Base-by-base conservation (phyloP, 2,113 vertebrate species). In the Falco punctatus region DNA sequence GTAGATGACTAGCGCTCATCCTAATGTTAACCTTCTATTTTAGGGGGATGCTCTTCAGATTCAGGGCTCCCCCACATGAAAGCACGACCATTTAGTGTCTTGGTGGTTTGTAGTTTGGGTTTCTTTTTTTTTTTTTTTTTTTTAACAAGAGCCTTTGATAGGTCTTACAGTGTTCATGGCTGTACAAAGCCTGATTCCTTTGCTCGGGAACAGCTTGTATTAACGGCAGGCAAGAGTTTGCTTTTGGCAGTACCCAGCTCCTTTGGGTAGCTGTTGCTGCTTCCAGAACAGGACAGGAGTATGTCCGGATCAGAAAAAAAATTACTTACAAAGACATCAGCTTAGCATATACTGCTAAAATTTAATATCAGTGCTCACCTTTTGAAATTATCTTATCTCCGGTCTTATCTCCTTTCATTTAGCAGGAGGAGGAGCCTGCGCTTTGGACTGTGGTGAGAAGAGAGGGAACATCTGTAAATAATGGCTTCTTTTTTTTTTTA, bases 401-500 rank as follows among this genome's bases (percentile, higher is more conserved):
- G 1, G 21, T 83, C 73, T 73, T 72, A 77, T 16, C 58, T 88
- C 58, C 48, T 91, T 71, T 91, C 75, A 69, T 77, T 81, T 82
- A 81, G 40, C 81, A 84, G 27, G 24, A 93, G 62, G 49, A 86
- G 77, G 48, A 89, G 24, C 59, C 81, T 87, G n/a, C 6, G 2
- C 66, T 92, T 66, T n/a, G 33, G 78, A 84, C 62, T 71, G 70
- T 54, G 32, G 44, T 75, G 66, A 80, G 84, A 86, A 83, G 74
- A 94, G 61, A 91, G 46, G 30, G 81, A 97, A 97, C 91, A 95
- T 96, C 95, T 96, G 94, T 91, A 96, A 94, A 92, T 90, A 95
- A 92, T 95, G 94, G 51, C 10, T 35, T 24, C 48, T 66, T 67
- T 72, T 80, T 82, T 81, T 81, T 79, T 85, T 70, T 62, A 69